A percentile compares a stretch with the other conserved stretches of the same genome.
These are phyloP conservation scores for Drosophila borborema DNA, from an alignment of 2,888 invertebrate genomes.

Conservation along the genomic window DNA sequence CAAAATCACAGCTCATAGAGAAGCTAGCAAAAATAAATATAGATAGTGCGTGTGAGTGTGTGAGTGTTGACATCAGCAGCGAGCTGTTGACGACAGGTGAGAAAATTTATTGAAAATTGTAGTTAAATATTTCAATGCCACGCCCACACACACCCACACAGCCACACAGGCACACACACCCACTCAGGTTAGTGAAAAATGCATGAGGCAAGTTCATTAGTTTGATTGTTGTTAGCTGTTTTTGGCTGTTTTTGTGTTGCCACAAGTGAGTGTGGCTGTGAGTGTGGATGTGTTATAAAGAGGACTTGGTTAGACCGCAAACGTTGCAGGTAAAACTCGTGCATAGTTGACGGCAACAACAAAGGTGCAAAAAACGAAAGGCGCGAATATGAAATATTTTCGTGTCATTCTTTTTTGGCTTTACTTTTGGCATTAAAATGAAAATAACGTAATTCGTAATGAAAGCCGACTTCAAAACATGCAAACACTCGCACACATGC, in stretches of 20 bases:
- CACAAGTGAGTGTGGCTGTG: background rate
- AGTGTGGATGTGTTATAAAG: constrained; percentile 1
- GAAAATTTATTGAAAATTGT: constrained; percentile 42
- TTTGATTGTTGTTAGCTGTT: constrained; percentile 41
- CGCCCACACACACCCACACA: background rate
- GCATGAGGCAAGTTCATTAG: constrained; percentile 57
- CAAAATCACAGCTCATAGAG: constrained; percentile 35
- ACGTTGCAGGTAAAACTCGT: constrained; percentile 33
- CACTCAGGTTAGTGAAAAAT: constrained; percentile 5
- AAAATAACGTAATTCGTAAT: constrained; percentile 76
- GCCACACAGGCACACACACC: background rate
- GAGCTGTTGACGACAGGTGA: constrained; percentile 49
- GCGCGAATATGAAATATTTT: constrained; percentile 27
- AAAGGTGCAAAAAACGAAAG: constrained; percentile 1
- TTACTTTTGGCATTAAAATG: constrained; percentile 54
- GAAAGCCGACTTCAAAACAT: constrained; percentile 49
- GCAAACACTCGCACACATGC: constrained; percentile 5
- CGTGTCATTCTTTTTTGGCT: constrained; percentile 15
- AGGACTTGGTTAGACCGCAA: constrained; percentile 46
- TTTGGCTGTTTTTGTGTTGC: constrained; percentile 10
- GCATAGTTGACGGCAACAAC: constrained; percentile 56
- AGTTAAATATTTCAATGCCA: constrained; percentile 56
- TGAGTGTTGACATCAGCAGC: constrained; percentile 33
- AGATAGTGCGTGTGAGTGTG: constrained; percentile 25
- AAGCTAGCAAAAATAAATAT: constrained; percentile 7